Conservation (phyloP, 1,140 invertebrate species). For the Limonius californicus region DNA sequence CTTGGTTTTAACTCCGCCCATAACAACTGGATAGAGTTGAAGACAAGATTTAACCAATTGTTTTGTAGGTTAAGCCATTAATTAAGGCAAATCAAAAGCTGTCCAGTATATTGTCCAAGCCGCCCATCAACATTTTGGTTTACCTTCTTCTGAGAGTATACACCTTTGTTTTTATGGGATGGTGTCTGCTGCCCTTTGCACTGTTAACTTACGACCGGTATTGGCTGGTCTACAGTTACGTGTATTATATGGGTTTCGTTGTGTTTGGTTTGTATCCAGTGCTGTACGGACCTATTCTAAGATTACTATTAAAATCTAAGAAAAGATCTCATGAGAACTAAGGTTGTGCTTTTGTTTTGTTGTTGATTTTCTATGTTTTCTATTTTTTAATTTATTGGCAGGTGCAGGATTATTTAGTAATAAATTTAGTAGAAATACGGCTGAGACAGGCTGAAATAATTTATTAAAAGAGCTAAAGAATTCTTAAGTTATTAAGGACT, state of each 20-base stretch:
- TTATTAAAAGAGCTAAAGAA: no score
- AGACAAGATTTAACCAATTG: constrained; percentile 14
- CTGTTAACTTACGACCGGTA: constrained; percentile 67
- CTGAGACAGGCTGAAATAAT: no score
- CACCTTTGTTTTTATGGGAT: constrained; percentile 79
- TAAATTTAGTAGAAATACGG: background rate
- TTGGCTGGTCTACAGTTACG: constrained; percentile 55
- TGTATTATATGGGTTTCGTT: constrained; percentile 63
- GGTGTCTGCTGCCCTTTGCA: constrained; percentile 76
- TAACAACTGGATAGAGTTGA: background rate
- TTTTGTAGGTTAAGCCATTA: constrained; percentile 53
- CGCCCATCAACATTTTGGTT: constrained; percentile 42
- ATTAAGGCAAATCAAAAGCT: constrained; percentile 52
- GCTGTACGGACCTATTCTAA: constrained; percentile 46
- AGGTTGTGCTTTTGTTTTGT: no score
- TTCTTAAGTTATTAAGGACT: no score
- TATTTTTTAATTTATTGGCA: no score
- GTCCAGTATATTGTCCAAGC: constrained; percentile 47
- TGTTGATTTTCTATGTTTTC: no score
- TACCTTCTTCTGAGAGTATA: constrained; percentile 69
- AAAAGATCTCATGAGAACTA: background rate
- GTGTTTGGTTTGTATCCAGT: constrained; percentile 61
- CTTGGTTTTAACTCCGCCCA: background rate
- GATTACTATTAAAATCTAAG: constrained; percentile 16
- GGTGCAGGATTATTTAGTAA: background rate